Evolutionary conservation across 2,888 invertebrate species (phyloP).

Genomic region (Falcaria lacertinaria): DNA sequence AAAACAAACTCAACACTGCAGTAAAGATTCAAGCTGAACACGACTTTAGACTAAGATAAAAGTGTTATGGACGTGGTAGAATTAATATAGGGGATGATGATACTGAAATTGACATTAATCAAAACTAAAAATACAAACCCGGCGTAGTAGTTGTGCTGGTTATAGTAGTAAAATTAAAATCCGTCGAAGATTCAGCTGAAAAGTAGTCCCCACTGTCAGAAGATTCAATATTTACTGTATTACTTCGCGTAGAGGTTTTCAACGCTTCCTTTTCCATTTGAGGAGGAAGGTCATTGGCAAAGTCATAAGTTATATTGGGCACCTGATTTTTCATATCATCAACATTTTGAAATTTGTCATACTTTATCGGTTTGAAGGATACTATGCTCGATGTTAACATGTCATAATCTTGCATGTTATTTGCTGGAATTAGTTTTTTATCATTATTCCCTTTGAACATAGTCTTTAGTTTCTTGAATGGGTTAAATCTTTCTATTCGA

Average conservation of each 20-base stretch:
- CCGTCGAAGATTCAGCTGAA: neutral
- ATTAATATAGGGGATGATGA: neutral
- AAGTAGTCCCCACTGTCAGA: neutral
- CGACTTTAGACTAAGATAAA: neutral
- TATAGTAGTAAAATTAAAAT: neutral
- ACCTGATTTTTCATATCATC: constrained; percentile 38
- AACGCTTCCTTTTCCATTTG: neutral
- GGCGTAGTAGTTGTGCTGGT: neutral
- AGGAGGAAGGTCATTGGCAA: neutral
- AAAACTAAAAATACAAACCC: neutral
- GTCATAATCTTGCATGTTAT: constrained; percentile 29
- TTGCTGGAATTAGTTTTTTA: constrained; percentile 4
- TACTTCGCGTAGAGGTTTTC: neutral
- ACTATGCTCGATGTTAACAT: constrained; percentile 21
- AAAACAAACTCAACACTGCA: too few relatives aligned
- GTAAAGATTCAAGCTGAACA: too few relatives aligned
- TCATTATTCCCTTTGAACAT: constrained; percentile 28
- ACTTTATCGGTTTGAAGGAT: constrained; percentile 27
- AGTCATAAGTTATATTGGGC: constrained; percentile 37
- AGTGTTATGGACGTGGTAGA: neutral
- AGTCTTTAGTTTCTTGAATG: constrained; percentile 40
- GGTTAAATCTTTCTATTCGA: constrained; percentile 38
- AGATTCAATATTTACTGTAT: neutral
- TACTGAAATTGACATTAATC: neutral
- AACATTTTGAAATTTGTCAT: constrained; percentile 18